These are phyloP conservation scores for Baronia brevicornis DNA, from an alignment of 2,888 invertebrate species.

Conservation along the genomic window DNA sequence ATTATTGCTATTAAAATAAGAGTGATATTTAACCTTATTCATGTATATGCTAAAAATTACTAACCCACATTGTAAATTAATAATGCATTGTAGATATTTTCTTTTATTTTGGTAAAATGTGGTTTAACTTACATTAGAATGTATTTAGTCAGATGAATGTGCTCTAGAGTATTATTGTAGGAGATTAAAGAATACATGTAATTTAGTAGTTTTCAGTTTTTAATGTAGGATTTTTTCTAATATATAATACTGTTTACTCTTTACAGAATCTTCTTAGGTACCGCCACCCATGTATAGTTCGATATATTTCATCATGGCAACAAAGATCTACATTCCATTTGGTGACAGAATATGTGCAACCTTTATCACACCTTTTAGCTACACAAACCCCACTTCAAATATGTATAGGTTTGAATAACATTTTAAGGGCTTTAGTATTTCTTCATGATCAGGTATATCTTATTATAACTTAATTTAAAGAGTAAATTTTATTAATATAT, in stretches of 20 bases:
- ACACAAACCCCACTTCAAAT: conserved; percentile 85
- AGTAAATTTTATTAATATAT: no score
- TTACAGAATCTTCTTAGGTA: conserved; percentile 89
- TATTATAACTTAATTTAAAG: conserved; percentile 4
- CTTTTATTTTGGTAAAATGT: no score
- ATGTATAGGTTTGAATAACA: conserved; percentile 87
- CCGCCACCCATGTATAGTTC: conserved; percentile 90
- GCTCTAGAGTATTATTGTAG: no score
- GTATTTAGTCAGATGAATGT: no score
- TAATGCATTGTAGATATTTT: no score
- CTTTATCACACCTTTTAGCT: conserved; percentile 79
- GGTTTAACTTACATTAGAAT: no score
- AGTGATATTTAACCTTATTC: no score
- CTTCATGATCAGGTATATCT: conserved; percentile 82
- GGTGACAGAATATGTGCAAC: conserved; percentile 88
- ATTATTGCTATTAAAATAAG: no score
- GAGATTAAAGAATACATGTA: no score
- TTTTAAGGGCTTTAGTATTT: conserved; percentile 87
- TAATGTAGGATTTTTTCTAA: background rate
- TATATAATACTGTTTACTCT: conserved; percentile 1
- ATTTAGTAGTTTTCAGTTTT: conserved; percentile 3
- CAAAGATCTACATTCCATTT: conserved; percentile 84
- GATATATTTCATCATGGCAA: conserved; percentile 87
- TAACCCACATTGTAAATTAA: no score
- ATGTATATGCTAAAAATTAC: no score